Conservation (phyloP, 30 jellyfish, hydroid and myxozoan species). For the Sanderia malayensis region DNA sequence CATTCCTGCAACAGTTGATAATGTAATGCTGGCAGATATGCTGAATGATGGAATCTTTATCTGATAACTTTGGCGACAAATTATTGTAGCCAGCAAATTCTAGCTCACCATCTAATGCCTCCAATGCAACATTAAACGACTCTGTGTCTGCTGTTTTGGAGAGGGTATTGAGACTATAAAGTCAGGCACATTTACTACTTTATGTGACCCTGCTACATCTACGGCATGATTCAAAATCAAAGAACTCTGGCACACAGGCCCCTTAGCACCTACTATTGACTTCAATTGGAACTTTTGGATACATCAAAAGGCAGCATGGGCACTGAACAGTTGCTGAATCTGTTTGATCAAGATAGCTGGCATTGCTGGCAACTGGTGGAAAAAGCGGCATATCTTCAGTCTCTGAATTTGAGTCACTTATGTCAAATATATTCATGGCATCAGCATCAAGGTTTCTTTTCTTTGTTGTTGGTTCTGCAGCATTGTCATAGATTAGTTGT, state of each 20-base stretch:
- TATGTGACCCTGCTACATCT: conserved; percentile 2
- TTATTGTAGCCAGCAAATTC: conserved; percentile 1
- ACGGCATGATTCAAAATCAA: background rate
- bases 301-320: too few relatives aligned
- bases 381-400: background rate
- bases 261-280: background rate
- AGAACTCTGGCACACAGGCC: conserved; percentile 2
- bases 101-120: background rate
- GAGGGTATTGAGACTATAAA: background rate
- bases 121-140: background rate
- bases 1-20: background rate
- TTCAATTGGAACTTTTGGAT: too few relatives aligned
- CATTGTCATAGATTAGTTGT: background rate
- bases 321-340: conserved; percentile 1
- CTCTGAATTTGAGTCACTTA: background rate
- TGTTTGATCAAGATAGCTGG: background rate
- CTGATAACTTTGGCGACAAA: background rate
- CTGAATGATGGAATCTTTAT: background rate
- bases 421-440: background rate
- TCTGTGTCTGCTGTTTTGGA: background rate
- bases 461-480: conserved; percentile 1
- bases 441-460: background rate
- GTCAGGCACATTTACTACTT: background rate
- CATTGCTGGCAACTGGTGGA: background rate
- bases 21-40: conserved; percentile 1